A percentile compares a stretch with the other conserved stretches of the same genome.
Conservation (phyloP, 2,888 invertebrate species). For the Dicranocentrus wangi region DNA sequence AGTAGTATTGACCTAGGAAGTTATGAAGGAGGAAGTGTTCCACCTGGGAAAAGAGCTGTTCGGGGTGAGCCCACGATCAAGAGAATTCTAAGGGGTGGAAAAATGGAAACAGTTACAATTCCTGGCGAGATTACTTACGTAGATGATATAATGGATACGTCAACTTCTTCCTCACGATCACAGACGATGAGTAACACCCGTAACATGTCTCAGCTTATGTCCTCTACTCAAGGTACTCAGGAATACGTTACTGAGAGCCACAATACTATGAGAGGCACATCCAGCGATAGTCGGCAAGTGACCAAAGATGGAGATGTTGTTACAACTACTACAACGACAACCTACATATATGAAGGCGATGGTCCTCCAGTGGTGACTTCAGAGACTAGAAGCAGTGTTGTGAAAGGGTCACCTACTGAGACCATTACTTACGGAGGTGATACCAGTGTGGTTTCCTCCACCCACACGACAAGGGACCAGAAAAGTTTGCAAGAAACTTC, state of each 20-base stretch:
- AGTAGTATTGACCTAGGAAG: slow-evolving; percentile 28
- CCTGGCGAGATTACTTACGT: slow-evolving; percentile 61
- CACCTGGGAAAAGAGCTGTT: slow-evolving; percentile 41
- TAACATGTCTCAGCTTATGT: not conserved
- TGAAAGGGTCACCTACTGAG: slow-evolving; percentile 19
- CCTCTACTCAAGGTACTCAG: slow-evolving; percentile 7
- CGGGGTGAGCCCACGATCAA: slow-evolving; percentile 50
- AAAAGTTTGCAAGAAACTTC: not conserved
- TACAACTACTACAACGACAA: slow-evolving; percentile 37
- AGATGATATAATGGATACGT: slow-evolving; percentile 30
- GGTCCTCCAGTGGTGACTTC: slow-evolving; percentile 37
- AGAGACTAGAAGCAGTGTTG: slow-evolving; percentile 25
- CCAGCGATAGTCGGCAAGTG: slow-evolving; percentile 16
- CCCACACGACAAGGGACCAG: not conserved
- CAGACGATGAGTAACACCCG: not conserved
- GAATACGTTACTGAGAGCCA: slow-evolving; percentile 39
- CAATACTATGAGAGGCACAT: slow-evolving; percentile 18
- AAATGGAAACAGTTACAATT: slow-evolving; percentile 61
- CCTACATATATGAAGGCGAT: slow-evolving; percentile 40
- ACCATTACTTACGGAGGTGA: slow-evolving; percentile 13
- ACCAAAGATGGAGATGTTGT: slow-evolving; percentile 29
- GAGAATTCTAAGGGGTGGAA: slow-evolving; percentile 68
- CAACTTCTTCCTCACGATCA: slow-evolving; percentile 10
- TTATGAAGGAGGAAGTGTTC: slow-evolving; percentile 22
- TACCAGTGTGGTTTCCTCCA: slow-evolving; percentile 15